Percentiles rank a stretch among this genome's conserved stretches.
Conservation (phyloP, 2,113 vertebrate genomes). For the Pelodiscus sinensis region DNA sequence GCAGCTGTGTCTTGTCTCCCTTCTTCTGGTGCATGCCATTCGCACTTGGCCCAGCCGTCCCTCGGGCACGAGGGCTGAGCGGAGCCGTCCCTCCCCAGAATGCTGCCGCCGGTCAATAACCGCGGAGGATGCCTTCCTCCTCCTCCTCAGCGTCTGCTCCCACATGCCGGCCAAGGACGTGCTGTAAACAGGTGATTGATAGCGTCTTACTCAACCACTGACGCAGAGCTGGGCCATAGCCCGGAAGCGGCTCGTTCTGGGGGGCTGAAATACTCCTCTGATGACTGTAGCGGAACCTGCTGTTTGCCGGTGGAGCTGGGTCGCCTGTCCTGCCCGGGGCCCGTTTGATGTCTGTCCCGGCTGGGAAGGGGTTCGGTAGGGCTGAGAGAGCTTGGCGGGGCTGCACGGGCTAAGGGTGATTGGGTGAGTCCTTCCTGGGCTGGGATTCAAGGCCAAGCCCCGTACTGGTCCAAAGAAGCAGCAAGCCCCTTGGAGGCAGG, state of each 20-base stretch:
- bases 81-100: conserved; percentile 31
- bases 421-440: background rate
- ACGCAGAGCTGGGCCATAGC: conserved; percentile 29
- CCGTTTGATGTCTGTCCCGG: background rate
- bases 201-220: conserved; percentile 29
- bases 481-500: background rate
- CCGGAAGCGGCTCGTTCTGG: conserved; percentile 16
- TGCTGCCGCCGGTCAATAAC: conserved; percentile 57
- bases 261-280: background rate
- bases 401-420: background rate
- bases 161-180: conserved; percentile 51
- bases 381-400: background rate
- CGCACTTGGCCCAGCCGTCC: background rate
- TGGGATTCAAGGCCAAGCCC: background rate
- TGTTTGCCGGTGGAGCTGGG: background rate
- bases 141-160: conserved; percentile 60
- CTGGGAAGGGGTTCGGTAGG: background rate
- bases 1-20: background rate
- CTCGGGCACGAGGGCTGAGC: background rate
- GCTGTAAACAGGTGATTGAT: conserved; percentile 54
- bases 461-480: background rate
- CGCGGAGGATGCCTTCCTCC: background rate
- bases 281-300: background rate
- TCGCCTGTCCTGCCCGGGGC: background rate
- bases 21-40: background rate